Base-by-base conservation (phyloP, 2,888 invertebrate species). In the Yponomeuta sedellus region DNA sequence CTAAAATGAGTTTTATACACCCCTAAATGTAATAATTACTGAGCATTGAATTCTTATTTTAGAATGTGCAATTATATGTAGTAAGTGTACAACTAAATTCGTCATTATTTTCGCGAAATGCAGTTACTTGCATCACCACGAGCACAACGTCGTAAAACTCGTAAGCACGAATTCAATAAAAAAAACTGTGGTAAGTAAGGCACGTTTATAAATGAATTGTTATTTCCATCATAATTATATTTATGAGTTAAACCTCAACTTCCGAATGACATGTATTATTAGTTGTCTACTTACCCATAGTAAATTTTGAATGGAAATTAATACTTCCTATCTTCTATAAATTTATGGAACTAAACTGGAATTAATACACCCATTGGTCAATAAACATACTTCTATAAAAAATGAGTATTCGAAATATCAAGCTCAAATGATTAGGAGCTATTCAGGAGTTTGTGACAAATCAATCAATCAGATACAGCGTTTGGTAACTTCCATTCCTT, bases 1-100 rank as follows among this genome's bases (percentile, higher is more conserved):
- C 89, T 74, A 79, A 79, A 82, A 83, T 76, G 87, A 90, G 89
- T 83, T 80, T 67, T 52, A 16, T 81, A 78, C 75, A 74, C 73
- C 75, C 61, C 52, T 62, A 64, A 25, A 64, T 58, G 52, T 67
- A 61, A 68, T 66, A 69, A 71, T 74, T 83, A 81, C 79, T 86
- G 84, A 85, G 85, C 85, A 83, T 84, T 80, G 74, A 76, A 68
- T 73, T 72, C 28, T 77, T 77, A 72, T 73, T 64, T 70, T 64
- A 70, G 68, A 67, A 67, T 69, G n/a, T 34, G 25, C 25, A 28
- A 10, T 34, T 34, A 8, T 34, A 34, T 34, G 34, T 34, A 34
- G 22, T 61, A 16, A 22, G 40, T 39, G 39, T 44, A 59, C 40
- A 59, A 4, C 25, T 61, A 52, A 66, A 58, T 66, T 52, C 61